phyloP scores from a whole-genome alignment of 2,113 vertebrate species.

The Uria lomvia region DNA sequence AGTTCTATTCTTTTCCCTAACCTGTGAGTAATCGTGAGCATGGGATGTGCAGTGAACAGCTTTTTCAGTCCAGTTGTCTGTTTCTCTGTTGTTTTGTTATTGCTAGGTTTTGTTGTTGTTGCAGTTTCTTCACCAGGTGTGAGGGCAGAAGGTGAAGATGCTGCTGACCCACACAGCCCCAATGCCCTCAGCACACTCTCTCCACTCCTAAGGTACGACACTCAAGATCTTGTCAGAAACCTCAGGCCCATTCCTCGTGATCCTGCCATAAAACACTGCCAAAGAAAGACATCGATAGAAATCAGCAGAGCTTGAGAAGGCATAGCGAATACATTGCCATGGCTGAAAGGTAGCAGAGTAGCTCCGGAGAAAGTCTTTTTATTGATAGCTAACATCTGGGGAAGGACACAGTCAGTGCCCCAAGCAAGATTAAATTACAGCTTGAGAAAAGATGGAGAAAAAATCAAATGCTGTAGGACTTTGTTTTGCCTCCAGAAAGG shows the following conservation, averaged over 20 bases:
- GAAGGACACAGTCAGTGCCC: background rate
- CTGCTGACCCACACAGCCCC: background rate
- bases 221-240: background rate
- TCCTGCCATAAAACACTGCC: background rate
- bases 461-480: background rate
- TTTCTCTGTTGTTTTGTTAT: background rate
- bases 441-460: background rate
- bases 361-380: background rate
- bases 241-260: background rate
- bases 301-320: background rate
- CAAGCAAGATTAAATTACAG: background rate
- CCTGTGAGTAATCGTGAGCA: background rate
- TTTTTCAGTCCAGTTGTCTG: background rate
- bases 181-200: background rate
- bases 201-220: rapidly evolving
- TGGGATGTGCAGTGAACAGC: background rate
- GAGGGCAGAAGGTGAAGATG: background rate
- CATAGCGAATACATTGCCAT: background rate
- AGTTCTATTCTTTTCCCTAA: background rate
- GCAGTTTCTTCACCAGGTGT: background rate
- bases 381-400: background rate
- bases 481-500: background rate
- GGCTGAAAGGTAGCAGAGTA: background rate
- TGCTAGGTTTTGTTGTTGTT: background rate
- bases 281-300: background rate